Percentiles rank a stretch among this genome's conserved stretches.
phyloP scores from a whole-genome alignment of 2,888 invertebrate species.

The Aleiodes leptofemur region DNA sequence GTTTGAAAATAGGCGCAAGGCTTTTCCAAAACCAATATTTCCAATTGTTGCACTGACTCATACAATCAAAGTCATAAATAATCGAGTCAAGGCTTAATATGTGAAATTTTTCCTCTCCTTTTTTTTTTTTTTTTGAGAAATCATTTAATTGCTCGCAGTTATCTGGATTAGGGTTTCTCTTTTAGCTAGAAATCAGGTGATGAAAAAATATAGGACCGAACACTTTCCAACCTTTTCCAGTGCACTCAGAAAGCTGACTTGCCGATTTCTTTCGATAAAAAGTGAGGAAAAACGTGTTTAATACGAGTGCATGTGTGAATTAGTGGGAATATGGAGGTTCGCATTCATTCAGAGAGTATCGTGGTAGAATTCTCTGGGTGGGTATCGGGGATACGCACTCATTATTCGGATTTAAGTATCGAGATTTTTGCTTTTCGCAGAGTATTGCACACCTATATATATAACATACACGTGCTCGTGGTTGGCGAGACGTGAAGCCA shows the following conservation, averaged over 20 bases:
- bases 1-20: too few relatives aligned
- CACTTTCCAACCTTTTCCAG: slow-evolving; percentile 56
- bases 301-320: not conserved
- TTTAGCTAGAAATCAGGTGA: slow-evolving; percentile 41
- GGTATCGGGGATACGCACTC: not conserved
- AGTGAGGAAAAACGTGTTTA: not conserved
- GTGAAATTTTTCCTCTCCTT: not conserved
- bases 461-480: slow-evolving; percentile 35
- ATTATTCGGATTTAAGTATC: slow-evolving; percentile 6
- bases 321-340: not conserved
- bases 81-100: slow-evolving; percentile 2
- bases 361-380: not conserved
- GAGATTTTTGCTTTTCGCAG: slow-evolving; percentile 51
- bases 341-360: not conserved
- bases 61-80: not conserved
- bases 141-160: not conserved
- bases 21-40: too few relatives aligned
- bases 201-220: slow-evolving; percentile 41
- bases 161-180: slow-evolving; percentile 19
- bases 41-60: too few relatives aligned
- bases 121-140: not conserved
- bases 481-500: slow-evolving; percentile 56
- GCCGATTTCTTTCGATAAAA: not conserved
- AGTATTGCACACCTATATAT: slow-evolving; percentile 39
- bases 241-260: slow-evolving; percentile 36